These are phyloP conservation scores for Clarias platycephalus DNA, from an alignment of 2,797 vertebrate species.

Conservation along the genomic window DNA sequence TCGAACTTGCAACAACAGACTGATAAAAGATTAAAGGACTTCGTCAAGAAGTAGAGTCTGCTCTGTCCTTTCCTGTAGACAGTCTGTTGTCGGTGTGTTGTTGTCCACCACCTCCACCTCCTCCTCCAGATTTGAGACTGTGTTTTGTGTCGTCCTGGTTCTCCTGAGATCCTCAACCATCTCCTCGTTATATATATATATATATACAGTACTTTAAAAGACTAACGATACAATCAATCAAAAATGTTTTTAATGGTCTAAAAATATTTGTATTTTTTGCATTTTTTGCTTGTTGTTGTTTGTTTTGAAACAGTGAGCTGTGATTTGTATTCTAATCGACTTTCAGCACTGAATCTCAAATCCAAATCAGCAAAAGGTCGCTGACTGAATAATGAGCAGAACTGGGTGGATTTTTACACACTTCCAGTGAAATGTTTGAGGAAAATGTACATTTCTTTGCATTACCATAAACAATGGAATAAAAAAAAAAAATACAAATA, in stretches of 20 bases:
- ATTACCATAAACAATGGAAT: neutral
- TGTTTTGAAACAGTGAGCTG: neutral
- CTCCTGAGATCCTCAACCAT: too few relatives aligned
- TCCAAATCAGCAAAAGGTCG: constrained; percentile 1
- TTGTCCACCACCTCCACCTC: too few relatives aligned
- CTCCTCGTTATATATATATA: too few relatives aligned
- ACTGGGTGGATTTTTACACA: neutral
- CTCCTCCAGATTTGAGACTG: too few relatives aligned
- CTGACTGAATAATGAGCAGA: neutral
- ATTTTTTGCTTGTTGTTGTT: neutral
- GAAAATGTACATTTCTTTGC: neutral
- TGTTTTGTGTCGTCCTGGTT: too few relatives aligned
- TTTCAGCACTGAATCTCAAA: neutral
- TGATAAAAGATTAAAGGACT: too few relatives aligned
- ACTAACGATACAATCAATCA: neutral
- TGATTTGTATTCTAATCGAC: neutral
- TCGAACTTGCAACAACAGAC: too few relatives aligned
- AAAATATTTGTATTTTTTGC: neutral
- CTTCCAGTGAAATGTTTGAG: neutral
- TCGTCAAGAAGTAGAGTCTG: too few relatives aligned
- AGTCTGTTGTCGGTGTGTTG: too few relatives aligned
- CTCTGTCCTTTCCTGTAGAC: too few relatives aligned
- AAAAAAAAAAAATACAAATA: too few relatives aligned
- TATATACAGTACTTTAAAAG: too few relatives aligned
- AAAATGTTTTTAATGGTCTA: neutral